Evolutionary conservation across 2,888 invertebrate genomes (phyloP), one percentile per base, ranked within the genome.

Genomic region (Cephus nigrinus): DNA sequence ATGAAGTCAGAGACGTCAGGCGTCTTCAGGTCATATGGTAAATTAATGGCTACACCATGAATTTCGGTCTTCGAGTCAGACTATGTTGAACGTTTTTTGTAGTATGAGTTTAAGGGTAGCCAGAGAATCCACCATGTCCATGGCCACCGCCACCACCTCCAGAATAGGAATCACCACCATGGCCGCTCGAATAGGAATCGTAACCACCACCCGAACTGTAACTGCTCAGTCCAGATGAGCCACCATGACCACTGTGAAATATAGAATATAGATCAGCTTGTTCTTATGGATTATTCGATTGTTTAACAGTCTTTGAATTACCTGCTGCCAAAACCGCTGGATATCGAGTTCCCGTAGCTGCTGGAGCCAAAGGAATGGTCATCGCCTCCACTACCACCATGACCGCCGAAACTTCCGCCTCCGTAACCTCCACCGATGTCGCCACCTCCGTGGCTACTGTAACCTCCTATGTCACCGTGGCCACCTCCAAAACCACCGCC

Each of bases 241-340:
- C 80, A 23, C 77, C 79, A 75, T 81, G 76, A 34, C 78, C 74
- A 32, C 80, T 75, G 31, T 74, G 68, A 12, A 69, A 75, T 55
- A 23, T 55, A 23, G 3, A 73, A 73, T 12, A 73, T 12, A 73
- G 23, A 11, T 73, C 23, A 71, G 71, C 5, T 33, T 1, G 5
- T 11, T 32, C 31, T 1, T 32, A 1, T 12, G 11, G 71, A 71
- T 55, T 75, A 15, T 79, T 15, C 71, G 5, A 3, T 71, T 32
- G 31, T 11, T 11, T 71, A 71, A 12, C 71, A 71, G 71, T 30
- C 23, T 33, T 73, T 33, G n/a, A 9, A 71, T 78, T 80, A 88
- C 88, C 89, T 87, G 85, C 86, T 84, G 36, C 86, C 86, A 68
- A 88, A 87, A 32, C 85, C 82, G 32, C 85, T 84, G 4, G 87